Percentiles rank a stretch among this genome's conserved stretches.
Evolutionary conservation across 2,113 vertebrate species (phyloP).

Genomic region (Craseonycteris thonglongyai): DNA sequence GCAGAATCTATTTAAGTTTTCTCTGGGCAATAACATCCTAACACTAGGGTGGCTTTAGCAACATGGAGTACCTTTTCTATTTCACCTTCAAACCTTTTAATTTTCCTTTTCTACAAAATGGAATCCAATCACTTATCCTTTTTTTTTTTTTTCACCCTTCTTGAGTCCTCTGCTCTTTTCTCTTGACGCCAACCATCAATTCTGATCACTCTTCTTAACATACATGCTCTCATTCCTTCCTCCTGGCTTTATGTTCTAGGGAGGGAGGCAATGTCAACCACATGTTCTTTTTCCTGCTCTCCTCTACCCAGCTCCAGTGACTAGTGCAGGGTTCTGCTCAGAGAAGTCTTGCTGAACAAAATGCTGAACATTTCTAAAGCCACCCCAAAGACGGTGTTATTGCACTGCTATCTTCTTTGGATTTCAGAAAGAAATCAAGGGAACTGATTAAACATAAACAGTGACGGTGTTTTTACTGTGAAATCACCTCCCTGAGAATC

Average conservation of each 20-base stretch:
- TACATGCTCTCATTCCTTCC: background rate
- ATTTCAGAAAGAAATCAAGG: conserved; percentile 63
- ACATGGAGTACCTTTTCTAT: background rate
- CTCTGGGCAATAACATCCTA: background rate
- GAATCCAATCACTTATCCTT: background rate
- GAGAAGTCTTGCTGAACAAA: background rate
- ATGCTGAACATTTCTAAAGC: background rate
- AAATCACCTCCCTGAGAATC: conserved; percentile 47
- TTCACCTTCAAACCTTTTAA: background rate
- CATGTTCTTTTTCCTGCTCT: background rate
- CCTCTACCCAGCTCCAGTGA: background rate
- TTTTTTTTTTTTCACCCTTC: background rate
- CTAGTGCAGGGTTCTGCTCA: background rate
- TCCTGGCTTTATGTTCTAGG: background rate
- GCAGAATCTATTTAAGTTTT: background rate
- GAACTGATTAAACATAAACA: conserved; percentile 59
- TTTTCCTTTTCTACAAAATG: background rate
- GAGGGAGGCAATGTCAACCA: background rate
- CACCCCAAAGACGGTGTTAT: background rate
- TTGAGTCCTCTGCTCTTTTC: background rate
- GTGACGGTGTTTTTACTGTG: background rate
- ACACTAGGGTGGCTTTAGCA: background rate
- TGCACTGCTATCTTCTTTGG: background rate
- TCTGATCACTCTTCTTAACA: background rate
- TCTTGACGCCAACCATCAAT: background rate